Conservation (phyloP, 2,113 vertebrate genomes). For the Zosterops pallidus region DNA sequence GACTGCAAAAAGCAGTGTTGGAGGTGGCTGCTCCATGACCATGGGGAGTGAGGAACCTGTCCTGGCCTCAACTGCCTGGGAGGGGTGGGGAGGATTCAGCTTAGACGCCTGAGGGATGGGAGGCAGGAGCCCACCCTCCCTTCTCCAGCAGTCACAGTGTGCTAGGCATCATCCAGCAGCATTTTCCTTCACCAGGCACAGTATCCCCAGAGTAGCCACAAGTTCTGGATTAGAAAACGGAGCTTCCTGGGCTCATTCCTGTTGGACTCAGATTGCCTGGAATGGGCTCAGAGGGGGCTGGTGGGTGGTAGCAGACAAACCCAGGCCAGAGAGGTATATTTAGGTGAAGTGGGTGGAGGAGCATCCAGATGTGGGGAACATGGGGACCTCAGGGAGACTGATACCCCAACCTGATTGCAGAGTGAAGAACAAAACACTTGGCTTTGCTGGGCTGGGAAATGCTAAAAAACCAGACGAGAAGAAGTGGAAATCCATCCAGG, state of each 20-base stretch:
- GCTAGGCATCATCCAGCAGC: accelerated
- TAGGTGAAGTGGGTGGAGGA: not conserved
- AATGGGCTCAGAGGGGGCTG: not conserved
- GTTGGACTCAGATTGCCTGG: not conserved
- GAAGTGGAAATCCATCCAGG: not conserved
- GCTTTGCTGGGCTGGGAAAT: not conserved
- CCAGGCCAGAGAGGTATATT: not conserved
- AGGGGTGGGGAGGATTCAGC: not conserved
- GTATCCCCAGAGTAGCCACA: accelerated
- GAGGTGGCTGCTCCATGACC: not conserved
- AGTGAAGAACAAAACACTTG: not conserved
- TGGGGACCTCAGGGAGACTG: not conserved
- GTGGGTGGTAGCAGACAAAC: not conserved
- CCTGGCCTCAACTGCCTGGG: not conserved
- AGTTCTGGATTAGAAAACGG: accelerated
- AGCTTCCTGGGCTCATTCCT: not conserved
- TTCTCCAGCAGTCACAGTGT: not conserved
- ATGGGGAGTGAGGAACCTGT: not conserved
- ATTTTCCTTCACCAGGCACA: accelerated
- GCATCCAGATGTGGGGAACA: not conserved
- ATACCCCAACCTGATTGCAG: not conserved
- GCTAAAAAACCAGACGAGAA: not conserved
- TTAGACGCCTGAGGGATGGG: not conserved
- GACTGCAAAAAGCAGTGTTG: not conserved
- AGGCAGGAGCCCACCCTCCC: not conserved